Evolutionary conservation across 2,113 vertebrate species (phyloP), one percentile per base, ranked within the genome.

Genomic region (Chlamydotis undulata): DNA sequence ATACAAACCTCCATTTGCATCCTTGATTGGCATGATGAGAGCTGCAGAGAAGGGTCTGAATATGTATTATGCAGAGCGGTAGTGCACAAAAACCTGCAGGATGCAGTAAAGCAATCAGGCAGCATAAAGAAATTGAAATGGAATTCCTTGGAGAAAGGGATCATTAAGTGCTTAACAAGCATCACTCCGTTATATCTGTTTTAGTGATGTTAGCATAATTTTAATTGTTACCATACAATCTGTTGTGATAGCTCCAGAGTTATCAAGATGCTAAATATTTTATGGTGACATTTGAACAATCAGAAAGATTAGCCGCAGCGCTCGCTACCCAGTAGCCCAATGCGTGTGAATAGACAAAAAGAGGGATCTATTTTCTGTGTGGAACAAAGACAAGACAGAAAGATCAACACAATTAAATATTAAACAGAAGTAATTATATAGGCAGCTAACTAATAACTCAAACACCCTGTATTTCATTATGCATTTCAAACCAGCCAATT

Each of bases 121-220:
- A 94, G 92, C 92, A 97, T 90, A 97, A 97, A 97, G 95, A 94
- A 95, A 94, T 89, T 85, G 96, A 97, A 96, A 96, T 95, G 85
- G 77, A 91, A 95, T 96, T 97, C 97, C 97, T 97, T 69, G 75
- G 97, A 98, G 97, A 97, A 97, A 64, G 87, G 94, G 94, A 96
- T 97, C 97, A 97, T 98, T 98, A 97, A 97, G 92, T 94, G 95
- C 93, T 98, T 98, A 98, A 97, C 95, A 97, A 98, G 96, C 96
- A 97, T 92, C 95, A 63, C 97, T 97, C 83, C 1, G 76, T 94
- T 97, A 63, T 97, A 97, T 96, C 97, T 97, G 87, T 95, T 97
- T 97, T 96, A 95, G 95, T 70, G 79, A 91, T 96, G 85, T 94
- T 96, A 94, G 94, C 90, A 93, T 94, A 89, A 97, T 97, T 96